Conservation (phyloP, 2,888 invertebrate genomes). For the Phytoseiulus persimilis region DNA sequence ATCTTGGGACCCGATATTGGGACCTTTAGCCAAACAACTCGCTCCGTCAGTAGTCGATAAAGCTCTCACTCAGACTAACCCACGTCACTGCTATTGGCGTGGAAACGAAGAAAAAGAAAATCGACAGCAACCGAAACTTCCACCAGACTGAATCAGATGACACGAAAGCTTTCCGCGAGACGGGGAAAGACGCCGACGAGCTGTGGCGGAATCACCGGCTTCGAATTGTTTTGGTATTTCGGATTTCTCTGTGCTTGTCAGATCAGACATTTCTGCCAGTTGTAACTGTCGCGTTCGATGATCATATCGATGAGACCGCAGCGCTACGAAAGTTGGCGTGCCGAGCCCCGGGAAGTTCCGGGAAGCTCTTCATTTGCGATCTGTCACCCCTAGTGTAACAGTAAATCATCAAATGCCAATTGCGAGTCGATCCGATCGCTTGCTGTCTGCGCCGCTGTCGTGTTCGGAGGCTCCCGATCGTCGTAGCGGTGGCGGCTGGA, state of each 20-base stretch:
- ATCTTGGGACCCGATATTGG: too few species aligned
- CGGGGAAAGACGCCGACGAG: neutral
- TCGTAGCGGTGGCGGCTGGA: neutral
- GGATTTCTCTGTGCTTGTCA: neutral
- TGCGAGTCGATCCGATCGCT: neutral
- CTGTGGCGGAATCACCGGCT: neutral
- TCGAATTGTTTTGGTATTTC: neutral
- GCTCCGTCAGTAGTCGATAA: too few species aligned
- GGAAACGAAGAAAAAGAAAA: neutral
- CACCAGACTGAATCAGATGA: neutral
- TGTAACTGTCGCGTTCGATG: neutral
- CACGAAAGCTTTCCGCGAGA: neutral
- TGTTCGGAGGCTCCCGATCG: neutral
- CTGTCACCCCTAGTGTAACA: neutral
- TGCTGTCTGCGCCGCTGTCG: neutral
- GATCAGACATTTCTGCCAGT: neutral
- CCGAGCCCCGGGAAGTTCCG: neutral
- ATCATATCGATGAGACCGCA: neutral
- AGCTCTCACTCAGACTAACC: neutral
- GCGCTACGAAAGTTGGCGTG: neutral
- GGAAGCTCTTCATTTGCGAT: neutral
- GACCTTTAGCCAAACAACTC: too few species aligned
- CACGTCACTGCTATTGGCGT: neutral
- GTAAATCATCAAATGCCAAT: neutral
- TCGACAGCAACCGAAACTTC: neutral